Evolutionary conservation across 2,113 vertebrate species (phyloP).

Genomic region (Antechinus flavipes): DNA sequence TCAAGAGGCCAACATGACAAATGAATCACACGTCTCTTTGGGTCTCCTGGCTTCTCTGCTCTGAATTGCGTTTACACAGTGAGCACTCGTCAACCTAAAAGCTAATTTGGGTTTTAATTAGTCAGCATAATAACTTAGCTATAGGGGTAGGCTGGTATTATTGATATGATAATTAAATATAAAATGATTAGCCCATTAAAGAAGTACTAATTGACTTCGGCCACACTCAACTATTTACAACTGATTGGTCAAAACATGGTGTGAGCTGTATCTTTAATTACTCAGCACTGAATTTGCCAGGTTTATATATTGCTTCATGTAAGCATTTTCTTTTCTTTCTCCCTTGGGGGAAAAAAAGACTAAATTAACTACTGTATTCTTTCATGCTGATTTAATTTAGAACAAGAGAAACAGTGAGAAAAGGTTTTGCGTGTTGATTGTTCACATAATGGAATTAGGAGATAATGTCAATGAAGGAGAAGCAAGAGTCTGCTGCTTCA

Average conservation of each 20-base stretch:
- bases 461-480: conserved; percentile 47
- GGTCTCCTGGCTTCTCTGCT: conserved; percentile 37
- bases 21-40: conserved; percentile 52
- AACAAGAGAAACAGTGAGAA: conserved; percentile 8
- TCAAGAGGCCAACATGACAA: conserved; percentile 43
- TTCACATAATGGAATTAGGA: conserved; percentile 54
- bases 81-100: conserved; percentile 69
- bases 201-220: conserved; percentile 80
- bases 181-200: conserved; percentile 81
- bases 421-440: conserved; percentile 33
- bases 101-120: conserved; percentile 83
- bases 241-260: conserved; percentile 77
- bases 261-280: conserved; percentile 77
- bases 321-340: conserved; percentile 43
- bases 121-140: conserved; percentile 80
- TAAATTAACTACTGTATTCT: not conserved
- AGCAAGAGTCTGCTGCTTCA: conserved; percentile 27
- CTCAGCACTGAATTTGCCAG: conserved; percentile 46
- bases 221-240: conserved; percentile 75
- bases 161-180: conserved; percentile 84
- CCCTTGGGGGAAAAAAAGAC: conserved; percentile 20
- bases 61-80: conserved; percentile 68
- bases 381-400: conserved; percentile 65
- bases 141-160: conserved; percentile 76
- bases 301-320: conserved; percentile 23